phyloP scores from a whole-genome alignment of 2,113 vertebrate species.

The Dasyurus viverrinus region DNA sequence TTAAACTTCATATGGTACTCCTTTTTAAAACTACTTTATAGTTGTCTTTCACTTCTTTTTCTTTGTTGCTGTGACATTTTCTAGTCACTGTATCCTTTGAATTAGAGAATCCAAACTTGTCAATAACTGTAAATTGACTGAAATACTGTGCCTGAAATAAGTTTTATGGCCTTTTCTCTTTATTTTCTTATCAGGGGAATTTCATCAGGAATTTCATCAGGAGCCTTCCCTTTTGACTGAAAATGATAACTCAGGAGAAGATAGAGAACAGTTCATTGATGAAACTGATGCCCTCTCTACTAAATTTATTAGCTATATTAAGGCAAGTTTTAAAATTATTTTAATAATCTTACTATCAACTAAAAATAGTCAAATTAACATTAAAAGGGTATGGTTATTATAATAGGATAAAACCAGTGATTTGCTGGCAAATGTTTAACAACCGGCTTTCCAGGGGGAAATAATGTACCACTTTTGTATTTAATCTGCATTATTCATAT shows the following conservation, averaged over 20 bases:
- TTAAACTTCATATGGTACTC: background rate
- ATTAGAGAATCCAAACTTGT: background rate
- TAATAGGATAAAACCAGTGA: background rate
- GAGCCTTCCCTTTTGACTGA: constrained; percentile 78
- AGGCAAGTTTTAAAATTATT: constrained; percentile 83
- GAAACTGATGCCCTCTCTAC: constrained; percentile 84
- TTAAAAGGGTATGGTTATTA: background rate
- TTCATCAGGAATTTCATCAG: constrained; percentile 79
- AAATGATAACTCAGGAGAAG: constrained; percentile 84
- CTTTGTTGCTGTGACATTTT: background rate
- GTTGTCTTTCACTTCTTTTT: constrained; percentile 26
- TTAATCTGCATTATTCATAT: background rate
- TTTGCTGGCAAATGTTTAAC: background rate
- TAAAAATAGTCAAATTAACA: background rate
- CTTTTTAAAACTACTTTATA: background rate
- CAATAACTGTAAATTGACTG: background rate
- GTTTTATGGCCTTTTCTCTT: background rate
- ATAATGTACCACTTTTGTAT: background rate
- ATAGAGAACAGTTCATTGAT: constrained; percentile 82
- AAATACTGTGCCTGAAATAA: constrained; percentile 25
- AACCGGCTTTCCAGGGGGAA: background rate
- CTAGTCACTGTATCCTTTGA: background rate
- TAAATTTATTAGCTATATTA: constrained; percentile 90
- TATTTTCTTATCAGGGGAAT: constrained; percentile 80
- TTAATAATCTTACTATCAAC: background rate